Evolutionary conservation across 2,888 invertebrate genomes (phyloP).

Genomic region (Drosophila sordidapex): DNA sequence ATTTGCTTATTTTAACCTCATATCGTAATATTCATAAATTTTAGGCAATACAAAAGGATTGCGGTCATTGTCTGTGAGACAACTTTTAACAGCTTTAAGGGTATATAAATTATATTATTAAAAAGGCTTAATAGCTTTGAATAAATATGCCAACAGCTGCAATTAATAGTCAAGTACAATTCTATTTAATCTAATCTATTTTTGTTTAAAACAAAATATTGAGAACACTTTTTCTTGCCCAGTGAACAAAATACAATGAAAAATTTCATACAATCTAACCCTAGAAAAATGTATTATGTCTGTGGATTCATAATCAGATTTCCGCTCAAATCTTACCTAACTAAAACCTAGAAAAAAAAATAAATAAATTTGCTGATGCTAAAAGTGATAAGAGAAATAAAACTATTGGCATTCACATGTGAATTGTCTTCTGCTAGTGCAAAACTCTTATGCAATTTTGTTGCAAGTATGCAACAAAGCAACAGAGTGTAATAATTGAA

Average conservation of each 20-base stretch:
- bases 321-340: neutral
- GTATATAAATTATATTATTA: neutral
- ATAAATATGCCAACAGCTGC: neutral
- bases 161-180: neutral
- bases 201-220: neutral
- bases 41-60: neutral
- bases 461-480: neutral
- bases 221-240: accelerated
- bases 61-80: neutral
- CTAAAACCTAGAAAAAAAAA: neutral
- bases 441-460: neutral
- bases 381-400: neutral
- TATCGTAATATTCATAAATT: neutral
- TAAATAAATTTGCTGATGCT: neutral
- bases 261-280: neutral
- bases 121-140: neutral
- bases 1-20: neutral
- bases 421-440: neutral
- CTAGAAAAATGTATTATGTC: neutral
- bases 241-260: too few species aligned
- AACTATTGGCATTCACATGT: neutral
- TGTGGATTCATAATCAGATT: neutral
- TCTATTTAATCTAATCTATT: neutral
- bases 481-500: neutral
- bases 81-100: neutral